Percentiles rank a stretch among this genome's conserved stretches.
Evolutionary conservation across 1,140 invertebrate species (phyloP).

Genomic region (Lanistes nyassanus): DNA sequence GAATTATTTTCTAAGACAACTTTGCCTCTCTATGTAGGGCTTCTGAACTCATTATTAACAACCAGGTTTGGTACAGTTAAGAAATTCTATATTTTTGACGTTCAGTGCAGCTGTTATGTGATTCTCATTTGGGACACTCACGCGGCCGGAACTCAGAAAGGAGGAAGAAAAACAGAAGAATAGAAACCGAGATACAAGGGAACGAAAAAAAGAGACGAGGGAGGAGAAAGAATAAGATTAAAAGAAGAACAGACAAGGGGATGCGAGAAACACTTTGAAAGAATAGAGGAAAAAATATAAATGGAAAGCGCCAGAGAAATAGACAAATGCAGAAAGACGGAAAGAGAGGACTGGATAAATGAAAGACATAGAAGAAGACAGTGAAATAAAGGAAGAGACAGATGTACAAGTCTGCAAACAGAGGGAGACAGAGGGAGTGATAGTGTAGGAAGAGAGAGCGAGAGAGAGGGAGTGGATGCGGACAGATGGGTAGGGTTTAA

Average conservation of each 20-base stretch:
- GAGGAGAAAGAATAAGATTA: neutral
- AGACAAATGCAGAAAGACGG: neutral
- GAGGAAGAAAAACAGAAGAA: neutral
- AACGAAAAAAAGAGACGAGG: constrained; percentile 15
- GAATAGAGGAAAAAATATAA: neutral
- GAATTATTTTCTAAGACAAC: no score
- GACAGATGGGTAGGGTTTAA: no score
- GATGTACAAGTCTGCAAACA: neutral
- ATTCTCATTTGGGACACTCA: no score
- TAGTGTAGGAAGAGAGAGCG: no score
- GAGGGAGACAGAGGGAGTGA: constrained; percentile 21
- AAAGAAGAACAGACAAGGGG: no score
- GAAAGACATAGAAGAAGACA: constrained; percentile 8
- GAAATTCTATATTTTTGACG: no score
- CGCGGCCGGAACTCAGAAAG: no score
- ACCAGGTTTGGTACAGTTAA: no score
- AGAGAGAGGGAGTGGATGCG: neutral
- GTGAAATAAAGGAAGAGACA: constrained; percentile 3
- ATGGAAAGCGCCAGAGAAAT: neutral
- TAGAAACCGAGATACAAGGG: neutral
- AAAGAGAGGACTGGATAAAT: neutral
- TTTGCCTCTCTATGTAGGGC: no score
- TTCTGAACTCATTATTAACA: no score
- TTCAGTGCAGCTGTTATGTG: no score
- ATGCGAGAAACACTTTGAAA: no score